Evolutionary conservation across 2,113 vertebrate species (phyloP).

Genomic region (Dipodomys merriami): DNA sequence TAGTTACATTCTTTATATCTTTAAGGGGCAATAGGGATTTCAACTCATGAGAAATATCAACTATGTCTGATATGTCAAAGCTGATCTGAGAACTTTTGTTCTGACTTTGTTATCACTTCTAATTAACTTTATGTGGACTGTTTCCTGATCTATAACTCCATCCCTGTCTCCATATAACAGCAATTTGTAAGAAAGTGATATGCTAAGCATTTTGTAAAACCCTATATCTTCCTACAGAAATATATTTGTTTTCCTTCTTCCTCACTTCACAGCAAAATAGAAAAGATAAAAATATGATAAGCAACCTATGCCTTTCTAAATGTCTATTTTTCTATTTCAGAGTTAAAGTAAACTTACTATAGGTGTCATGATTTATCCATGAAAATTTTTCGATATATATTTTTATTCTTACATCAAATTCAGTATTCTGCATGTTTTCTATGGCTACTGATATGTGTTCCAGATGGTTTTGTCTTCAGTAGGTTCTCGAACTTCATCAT

Average conservation of each 20-base stretch:
- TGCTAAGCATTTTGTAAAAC: not conserved
- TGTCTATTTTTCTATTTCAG: not conserved
- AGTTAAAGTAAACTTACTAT: not conserved
- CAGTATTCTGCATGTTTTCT: not conserved
- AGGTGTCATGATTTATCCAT: not conserved
- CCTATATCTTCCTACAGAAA: not conserved
- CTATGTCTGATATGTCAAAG: not conserved
- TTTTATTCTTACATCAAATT: not conserved
- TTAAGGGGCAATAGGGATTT: not conserved
- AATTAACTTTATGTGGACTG: not conserved
- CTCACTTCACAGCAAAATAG: not conserved
- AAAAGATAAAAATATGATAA: not conserved
- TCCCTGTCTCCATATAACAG: not conserved
- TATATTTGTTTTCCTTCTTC: not conserved
- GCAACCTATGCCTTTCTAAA: not conserved
- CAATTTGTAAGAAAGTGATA: not conserved
- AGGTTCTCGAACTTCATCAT: not conserved
- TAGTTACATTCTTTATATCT: not conserved
- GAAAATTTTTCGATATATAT: not conserved
- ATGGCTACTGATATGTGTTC: not conserved
- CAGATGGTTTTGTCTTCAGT: not conserved
- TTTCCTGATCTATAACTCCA: not conserved
- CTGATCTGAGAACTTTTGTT: not conserved
- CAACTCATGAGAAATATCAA: not conserved
- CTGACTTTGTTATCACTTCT: not conserved